Percentiles rank a stretch among this genome's conserved stretches.
phyloP scores from a whole-genome alignment of 2,113 vertebrate species.

The Catagonus wagneri region DNA sequence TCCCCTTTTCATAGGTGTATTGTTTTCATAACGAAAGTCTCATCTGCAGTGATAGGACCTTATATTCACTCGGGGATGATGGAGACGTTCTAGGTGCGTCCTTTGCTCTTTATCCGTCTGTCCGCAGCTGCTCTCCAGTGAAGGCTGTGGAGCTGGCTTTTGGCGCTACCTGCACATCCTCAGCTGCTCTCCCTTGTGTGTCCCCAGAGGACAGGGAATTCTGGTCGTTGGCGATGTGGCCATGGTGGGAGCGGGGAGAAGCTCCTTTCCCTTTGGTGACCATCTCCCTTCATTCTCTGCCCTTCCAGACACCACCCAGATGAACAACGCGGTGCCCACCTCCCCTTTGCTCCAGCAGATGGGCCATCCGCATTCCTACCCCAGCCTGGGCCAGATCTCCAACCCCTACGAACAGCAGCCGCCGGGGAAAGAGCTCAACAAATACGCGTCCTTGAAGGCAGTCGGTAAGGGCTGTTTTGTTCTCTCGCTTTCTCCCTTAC shows the following conservation, averaged over 20 bases:
- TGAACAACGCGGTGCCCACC: conserved; percentile 92
- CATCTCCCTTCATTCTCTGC: conserved; percentile 54
- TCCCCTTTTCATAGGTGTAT: background rate
- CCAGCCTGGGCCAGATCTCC: conserved; percentile 95
- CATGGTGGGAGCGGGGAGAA: background rate
- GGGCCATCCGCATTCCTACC: conserved; percentile 95
- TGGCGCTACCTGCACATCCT: rapidly evolving
- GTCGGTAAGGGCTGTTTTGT: conserved; percentile 91
- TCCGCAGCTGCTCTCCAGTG: background rate
- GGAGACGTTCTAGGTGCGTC: background rate
- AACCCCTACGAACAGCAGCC: conserved; percentile 97
- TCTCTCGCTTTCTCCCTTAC: background rate
- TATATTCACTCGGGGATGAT: background rate
- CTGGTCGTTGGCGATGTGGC: background rate
- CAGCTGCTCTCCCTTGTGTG: rapidly evolving
- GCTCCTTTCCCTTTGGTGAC: background rate
- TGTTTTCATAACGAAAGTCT: background rate
- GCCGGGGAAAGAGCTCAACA: conserved; percentile 96
- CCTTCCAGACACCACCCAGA: conserved; percentile 93
- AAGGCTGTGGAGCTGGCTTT: rapidly evolving
- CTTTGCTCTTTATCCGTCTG: background rate
- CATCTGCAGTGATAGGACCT: background rate
- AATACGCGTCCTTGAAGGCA: conserved; percentile 97
- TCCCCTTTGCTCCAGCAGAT: conserved; percentile 93
- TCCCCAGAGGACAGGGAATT: background rate